Conservation (phyloP, 2,888 invertebrate species). For the Tenthredo amoena region DNA sequence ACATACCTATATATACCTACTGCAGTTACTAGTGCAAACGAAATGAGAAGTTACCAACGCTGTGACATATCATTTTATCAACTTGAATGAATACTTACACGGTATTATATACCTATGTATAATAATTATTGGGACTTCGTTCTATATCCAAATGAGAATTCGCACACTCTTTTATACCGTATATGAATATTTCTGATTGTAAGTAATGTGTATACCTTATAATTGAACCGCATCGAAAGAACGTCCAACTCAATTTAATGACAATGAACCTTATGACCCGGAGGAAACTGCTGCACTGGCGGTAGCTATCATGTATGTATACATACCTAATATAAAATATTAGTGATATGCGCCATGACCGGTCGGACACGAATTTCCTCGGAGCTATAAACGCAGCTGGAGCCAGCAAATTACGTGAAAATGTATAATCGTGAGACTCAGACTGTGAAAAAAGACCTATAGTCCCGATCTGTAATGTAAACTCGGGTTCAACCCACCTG, state of each 20-base stretch:
- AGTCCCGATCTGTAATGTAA: neutral
- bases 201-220: neutral
- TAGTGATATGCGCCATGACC: neutral
- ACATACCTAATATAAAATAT: neutral
- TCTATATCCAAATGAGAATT: neutral
- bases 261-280: too few relatives aligned
- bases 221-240: neutral
- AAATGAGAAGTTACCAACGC: neutral
- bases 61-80: neutral
- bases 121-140: neutral
- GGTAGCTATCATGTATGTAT: too few relatives aligned
- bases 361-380: slow-evolving; percentile 2
- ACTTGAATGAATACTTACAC: neutral
- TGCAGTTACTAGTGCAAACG: neutral
- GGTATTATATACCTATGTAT: neutral
- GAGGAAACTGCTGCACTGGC: neutral
- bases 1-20: too few relatives aligned
- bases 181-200: neutral
- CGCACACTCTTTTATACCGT: neutral
- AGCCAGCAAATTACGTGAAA: neutral
- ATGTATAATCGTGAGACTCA: neutral
- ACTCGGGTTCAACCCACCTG: neutral
- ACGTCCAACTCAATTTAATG: too few relatives aligned
- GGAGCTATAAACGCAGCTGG: neutral
- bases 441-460: too few relatives aligned